Evolutionary conservation across 2,888 invertebrate genomes (phyloP), one percentile per base, ranked within the genome.

Genomic region (Eilema griseolum): DNA sequence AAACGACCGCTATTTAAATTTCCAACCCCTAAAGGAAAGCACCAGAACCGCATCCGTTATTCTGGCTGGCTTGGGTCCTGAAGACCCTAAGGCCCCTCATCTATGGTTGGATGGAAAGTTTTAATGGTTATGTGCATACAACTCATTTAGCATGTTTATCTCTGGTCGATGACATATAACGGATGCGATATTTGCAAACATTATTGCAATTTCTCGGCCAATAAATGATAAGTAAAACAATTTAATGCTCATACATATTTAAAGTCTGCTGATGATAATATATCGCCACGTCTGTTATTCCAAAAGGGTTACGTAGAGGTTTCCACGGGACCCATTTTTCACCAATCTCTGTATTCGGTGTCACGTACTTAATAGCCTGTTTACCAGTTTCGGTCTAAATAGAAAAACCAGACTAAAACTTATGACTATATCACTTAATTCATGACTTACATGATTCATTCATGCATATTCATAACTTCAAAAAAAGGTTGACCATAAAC

Each of bases 91-190:
- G 20, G 20, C 16, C 16, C 4, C 11, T 41, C 16, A 41, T 14
- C 41, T 41, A 16, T 41, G 41, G 16, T 20, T 20, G 0, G 5
- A 46, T 46, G 46, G 46, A 20, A 46, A 46, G 7, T 46, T 46
- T 46, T 11, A 14, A 8, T 23, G 24, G 24, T 24, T 56, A 57
- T 5, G 14, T 24, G 14, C 23, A 59, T 23, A 23, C 14, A 57
- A 57, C 12, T 0, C 24, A 26, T 14, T 59, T 14, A 14, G 57
- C 28, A 60, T 28, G 33, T 10, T n/a, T 14, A 28, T 56, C 28
- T n/a, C n/a, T 46, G 28, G 81, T 72, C 64, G 67, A 52, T 71
- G 76, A 73, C 73, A 68, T 61, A 67, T 57, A 61, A 61, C 57
- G 64, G 61, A 67, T 67, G 69, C 66, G 64, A 37, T 66, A 12